These are phyloP conservation scores for Drosophila meridionalis DNA, from an alignment of 2,888 invertebrate species.

Conservation along the genomic window DNA sequence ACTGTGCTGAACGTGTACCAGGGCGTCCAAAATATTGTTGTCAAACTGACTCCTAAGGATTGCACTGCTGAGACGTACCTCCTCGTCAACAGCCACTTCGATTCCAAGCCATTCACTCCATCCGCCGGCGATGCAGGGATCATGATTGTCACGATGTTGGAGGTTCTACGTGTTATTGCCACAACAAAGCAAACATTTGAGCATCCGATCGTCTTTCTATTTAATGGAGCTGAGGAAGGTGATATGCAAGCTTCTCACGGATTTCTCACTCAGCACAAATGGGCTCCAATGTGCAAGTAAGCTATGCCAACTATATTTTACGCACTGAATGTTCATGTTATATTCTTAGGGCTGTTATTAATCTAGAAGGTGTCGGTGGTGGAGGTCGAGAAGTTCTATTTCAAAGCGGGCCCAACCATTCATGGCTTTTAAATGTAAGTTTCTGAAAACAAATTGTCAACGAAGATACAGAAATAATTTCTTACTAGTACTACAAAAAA, in stretches of 20 bases:
- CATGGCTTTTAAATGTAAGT: slow-evolving; percentile 87
- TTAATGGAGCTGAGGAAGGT: slow-evolving; percentile 89
- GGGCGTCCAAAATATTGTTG: slow-evolving; percentile 82
- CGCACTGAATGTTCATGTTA: neutral
- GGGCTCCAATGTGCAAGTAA: slow-evolving; percentile 89
- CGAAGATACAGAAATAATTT: neutral
- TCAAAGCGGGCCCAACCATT: slow-evolving; percentile 91
- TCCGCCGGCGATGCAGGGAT: slow-evolving; percentile 88
- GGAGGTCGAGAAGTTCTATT: slow-evolving; percentile 96
- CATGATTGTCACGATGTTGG: slow-evolving; percentile 88
- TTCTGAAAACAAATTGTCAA: neutral
- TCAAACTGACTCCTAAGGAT: slow-evolving; percentile 74
- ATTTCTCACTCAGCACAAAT: slow-evolving; percentile 89
- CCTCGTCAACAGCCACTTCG: slow-evolving; percentile 96
- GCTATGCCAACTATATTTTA: slow-evolving; percentile 13
- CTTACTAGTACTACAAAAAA: slow-evolving; percentile 84
- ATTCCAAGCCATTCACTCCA: slow-evolving; percentile 94
- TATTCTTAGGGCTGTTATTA: slow-evolving; percentile 89
- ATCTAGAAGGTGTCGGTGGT: slow-evolving; percentile 95
- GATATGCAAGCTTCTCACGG: slow-evolving; percentile 88
- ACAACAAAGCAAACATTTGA: slow-evolving; percentile 83
- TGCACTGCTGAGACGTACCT: slow-evolving; percentile 72
- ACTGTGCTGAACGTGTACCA: slow-evolving; percentile 75
- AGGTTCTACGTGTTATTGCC: slow-evolving; percentile 85
- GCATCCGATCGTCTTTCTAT: slow-evolving; percentile 88